These are phyloP conservation scores for Alosa sapidissima DNA, from an alignment of 2,797 vertebrate species.

Conservation along the genomic window DNA sequence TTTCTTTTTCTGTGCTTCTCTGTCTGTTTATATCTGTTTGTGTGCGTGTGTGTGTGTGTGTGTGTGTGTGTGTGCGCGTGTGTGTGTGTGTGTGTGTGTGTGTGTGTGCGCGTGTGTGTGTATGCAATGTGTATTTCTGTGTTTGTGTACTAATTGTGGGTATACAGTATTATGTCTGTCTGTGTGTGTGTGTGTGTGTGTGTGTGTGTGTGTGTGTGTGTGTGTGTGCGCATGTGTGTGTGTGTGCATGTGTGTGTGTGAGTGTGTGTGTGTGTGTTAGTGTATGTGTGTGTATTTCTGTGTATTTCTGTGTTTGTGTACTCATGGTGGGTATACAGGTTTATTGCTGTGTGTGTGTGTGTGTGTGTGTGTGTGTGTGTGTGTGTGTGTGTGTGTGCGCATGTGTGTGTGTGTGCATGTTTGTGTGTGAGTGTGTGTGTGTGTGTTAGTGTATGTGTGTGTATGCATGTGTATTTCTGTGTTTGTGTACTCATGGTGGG, in stretches of 20 bases:
- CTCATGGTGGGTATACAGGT: no score
- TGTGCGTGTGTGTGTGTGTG: neutral
- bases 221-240: neutral
- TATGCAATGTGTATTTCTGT: neutral
- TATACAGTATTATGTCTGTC: neutral
- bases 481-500: no score
- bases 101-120: no score
- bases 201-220: no score
- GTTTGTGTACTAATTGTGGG: neutral
- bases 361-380: neutral
- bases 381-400: neutral
- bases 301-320: no score
- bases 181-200: neutral
- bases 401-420: neutral
- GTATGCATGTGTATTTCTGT: no score
- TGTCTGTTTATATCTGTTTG: neutral
- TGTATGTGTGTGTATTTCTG: neutral
- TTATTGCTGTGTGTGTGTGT: neutral
- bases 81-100: neutral
- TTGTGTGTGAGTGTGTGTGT: neutral
- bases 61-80: neutral
- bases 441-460: neutral
- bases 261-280: no score
- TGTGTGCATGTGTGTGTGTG: neutral
- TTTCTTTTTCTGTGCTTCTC: neutral